Conservation (phyloP, 2,797 vertebrate species). For the Myotis daubentonii region DNA sequence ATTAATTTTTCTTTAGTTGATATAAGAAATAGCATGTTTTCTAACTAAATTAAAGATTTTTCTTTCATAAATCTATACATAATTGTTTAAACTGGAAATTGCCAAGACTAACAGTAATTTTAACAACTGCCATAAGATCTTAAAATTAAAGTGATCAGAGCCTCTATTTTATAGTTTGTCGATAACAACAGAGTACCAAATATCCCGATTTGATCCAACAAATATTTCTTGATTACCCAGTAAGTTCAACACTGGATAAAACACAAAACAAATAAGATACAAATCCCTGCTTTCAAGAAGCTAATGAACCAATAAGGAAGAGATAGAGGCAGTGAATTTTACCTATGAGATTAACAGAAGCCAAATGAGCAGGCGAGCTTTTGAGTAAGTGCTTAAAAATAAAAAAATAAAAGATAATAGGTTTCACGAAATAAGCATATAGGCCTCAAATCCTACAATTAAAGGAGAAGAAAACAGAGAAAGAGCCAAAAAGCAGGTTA, state of each 20-base stretch:
- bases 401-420: neutral
- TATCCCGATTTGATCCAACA: neutral
- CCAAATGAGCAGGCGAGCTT: neutral
- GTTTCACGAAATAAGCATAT: neutral
- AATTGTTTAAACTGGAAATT: neutral
- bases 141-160: neutral
- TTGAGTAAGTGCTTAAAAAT: neutral
- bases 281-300: conserved; percentile 43
- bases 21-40: neutral
- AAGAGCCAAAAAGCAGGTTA: neutral
- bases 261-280: neutral
- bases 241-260: neutral
- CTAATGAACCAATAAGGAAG: conserved; percentile 19
- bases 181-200: neutral
- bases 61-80: conserved; percentile 4
- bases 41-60: conserved; percentile 9
- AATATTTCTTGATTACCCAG: neutral
- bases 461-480: neutral
- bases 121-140: neutral
- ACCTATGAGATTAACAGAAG: conserved; percentile 1
- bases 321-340: neutral
- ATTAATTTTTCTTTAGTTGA: conserved; percentile 14
- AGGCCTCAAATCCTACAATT: neutral
- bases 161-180: neutral
- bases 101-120: conserved; percentile 10